Evolutionary conservation across 2,797 vertebrate genomes (phyloP), one percentile per base, ranked within the genome.

Genomic region (Leptatherina wallacei): DNA sequence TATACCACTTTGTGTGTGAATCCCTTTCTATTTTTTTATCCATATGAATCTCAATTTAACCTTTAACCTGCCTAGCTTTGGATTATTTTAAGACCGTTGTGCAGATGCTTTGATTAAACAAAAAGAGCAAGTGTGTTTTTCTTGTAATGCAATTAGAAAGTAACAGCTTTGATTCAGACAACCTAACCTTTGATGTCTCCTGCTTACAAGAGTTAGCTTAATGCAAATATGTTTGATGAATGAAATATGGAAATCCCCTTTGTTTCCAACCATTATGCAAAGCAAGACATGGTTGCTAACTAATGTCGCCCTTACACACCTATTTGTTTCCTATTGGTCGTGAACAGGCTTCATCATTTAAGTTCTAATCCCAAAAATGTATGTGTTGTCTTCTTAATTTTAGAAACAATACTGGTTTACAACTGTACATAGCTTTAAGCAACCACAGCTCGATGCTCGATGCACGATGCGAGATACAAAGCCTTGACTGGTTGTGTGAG

Each of bases 41-140:
- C 27, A 56, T n/a, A 44, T 29, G 13, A 57, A 7, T 47, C 49
- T 69, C 24, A 71, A 47, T 82, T 59, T 81, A 66, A 80, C 61
- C 79, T 73, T 67, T 77, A 66, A 77, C 24, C 61, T 67, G n/a
- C 61, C 32, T 7, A 35, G 8, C 40, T 40, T 47, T 20, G 52
- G 30, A 49, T 65, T 73, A 71, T 77, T 78, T 84, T 71, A 65
- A 66, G 66, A 63, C 47, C 29, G 35, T 10, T 66, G 71, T 69
- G 7, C 29, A 56, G 33, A 75, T 69, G 38, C 12, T 40, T 1
- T 27, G 36, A 42, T 40, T 40, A 71, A 73, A 30, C 6, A 56
- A 73, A 2, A 35, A 44, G 24, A 10, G 5, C 18, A 18, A 32
- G 22, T 27, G 2, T 30, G 30, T 22, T 9, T 4, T 29, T 56